Percentiles rank a stretch among this genome's conserved stretches.
Conservation (phyloP, 2,113 vertebrate species). For the Smithornis capensis region DNA sequence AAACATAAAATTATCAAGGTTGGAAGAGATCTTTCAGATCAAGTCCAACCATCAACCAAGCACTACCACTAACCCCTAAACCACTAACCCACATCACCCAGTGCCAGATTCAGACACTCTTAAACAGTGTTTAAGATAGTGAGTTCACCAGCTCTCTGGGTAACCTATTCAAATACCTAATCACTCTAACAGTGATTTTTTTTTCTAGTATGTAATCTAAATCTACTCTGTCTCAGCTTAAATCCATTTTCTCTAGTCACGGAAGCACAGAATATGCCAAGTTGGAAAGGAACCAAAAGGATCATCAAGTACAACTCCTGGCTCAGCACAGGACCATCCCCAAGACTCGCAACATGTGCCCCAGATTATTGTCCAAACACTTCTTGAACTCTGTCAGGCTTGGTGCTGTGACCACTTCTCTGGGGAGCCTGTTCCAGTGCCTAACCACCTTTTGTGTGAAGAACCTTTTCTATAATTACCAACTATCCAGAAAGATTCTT, state of each 20-base stretch:
- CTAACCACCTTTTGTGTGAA: background rate
- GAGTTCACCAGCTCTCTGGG: background rate
- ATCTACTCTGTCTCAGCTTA: fast-evolving
- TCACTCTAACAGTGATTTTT: fast-evolving
- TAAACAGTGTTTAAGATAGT: background rate
- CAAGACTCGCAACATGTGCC: background rate
- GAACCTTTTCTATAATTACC: background rate
- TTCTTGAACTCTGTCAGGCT: background rate
- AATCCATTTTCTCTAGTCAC: background rate
- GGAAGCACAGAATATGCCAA: background rate
- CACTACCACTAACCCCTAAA: background rate
- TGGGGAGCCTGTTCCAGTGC: background rate
- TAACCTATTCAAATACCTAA: background rate
- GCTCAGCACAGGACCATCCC: background rate
- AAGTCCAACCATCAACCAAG: background rate
- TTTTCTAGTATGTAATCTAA: background rate
- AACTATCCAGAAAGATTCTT: background rate
- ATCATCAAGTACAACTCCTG: background rate
- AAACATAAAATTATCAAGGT: background rate
- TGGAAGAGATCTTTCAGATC: background rate
- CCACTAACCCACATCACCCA: background rate
- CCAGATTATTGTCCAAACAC: background rate
- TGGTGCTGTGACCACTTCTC: background rate
- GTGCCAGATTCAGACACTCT: background rate
- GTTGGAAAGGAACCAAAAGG: background rate